Evolutionary conservation across 37 sponge, comb jelly and placozoan species (phyloP), one percentile per base, ranked within the genome.

Genomic region (Axinella damicornis): DNA sequence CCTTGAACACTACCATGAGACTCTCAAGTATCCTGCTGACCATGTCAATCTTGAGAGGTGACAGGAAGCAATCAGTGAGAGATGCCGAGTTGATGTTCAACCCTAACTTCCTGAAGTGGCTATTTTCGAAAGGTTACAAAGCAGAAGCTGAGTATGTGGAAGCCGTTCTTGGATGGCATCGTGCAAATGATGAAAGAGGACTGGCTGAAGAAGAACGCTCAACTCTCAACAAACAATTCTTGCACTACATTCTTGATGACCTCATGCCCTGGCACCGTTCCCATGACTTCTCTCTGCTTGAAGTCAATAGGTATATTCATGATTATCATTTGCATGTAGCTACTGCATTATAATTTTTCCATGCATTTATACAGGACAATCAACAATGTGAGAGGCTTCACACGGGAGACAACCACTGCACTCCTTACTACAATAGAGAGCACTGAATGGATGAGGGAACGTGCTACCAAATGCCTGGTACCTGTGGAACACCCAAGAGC

Each of bases 151-250:
- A 67, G 34, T 73, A 82, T 71, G 40, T 82, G 62, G 40, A 57
- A 34, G 34, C 58, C 1, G 58, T 82, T 20, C 5, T 37, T 28
- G 38, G 76, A 25, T 82, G 83, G 73, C 72, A 54, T 2, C 40
- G 27, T 30, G 72, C 83, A 73, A 17, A 15, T 53, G 83, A 82
- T 61, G 71, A 69, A 69, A 71, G 83, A 73, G 83, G 83, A 16
- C 58, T 69, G 1, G 6, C 41, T 64, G 65, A 80, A 19, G 22
- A 20, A 2, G 18, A 32, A 32, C 35, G 81, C 2, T 16, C n/a
- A 14, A 20, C 12, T 30, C 38, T 41, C 39, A 72, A 53, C 28
- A 22, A 73, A n/a, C 28, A 71, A 1, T 54, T 82, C 14, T 58
- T 82, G 2, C 16, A 71, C 2, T 71, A 54, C 25, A 72, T 82